Base-by-base conservation (phyloP, 2,797 vertebrate species). In the Lutjanus argentimaculatus region DNA sequence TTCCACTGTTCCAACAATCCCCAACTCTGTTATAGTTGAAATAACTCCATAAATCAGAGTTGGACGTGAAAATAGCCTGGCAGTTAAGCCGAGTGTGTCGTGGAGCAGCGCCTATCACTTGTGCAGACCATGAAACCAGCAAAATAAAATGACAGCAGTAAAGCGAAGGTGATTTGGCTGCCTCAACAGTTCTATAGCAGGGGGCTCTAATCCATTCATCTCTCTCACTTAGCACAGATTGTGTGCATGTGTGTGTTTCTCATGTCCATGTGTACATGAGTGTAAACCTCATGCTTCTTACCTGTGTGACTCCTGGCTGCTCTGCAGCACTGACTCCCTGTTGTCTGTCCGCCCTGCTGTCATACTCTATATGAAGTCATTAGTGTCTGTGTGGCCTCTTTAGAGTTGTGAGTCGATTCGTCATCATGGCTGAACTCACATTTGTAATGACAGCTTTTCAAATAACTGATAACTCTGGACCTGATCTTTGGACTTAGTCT, bases 141-240 rank as follows among this genome's bases (percentile, higher is more conserved):
- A 36, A 36, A 36, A 0, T 17, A 62, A 8, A 25, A 30, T 55
- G 52, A 12, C 61, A 61, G 43, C 6, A 13, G 43, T 25, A 17
- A 36, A 22, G 68, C 12, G 14, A 65, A 63, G 59, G 66, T 63
- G 75, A 43, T 4, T 46, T 45, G 13, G 66, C 73, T 36, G 16
- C 25, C 3, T 25, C 46, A 30, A 16, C 36, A 9, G 58, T 40
- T 67, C 57, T 42, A 14, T 0, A 8, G 77, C 30, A 49, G 82
- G 76, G 70, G 71, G 46, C 62, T 67, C 57, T 85, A 86, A 89
- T 89, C 90, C 85, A 67, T 59, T 89, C 63, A 88, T 87, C 80
- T 76, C 71, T 52, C 46, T 88, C 80, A 84, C 62, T 67, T 82
- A 75, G 72, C 81, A 81, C 81, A 75, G 77, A 16, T 53, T 59